Evolutionary conservation across 1,140 invertebrate genomes (phyloP), one percentile per base, ranked within the genome.

Genomic region (Drosophila pectinifera): DNA sequence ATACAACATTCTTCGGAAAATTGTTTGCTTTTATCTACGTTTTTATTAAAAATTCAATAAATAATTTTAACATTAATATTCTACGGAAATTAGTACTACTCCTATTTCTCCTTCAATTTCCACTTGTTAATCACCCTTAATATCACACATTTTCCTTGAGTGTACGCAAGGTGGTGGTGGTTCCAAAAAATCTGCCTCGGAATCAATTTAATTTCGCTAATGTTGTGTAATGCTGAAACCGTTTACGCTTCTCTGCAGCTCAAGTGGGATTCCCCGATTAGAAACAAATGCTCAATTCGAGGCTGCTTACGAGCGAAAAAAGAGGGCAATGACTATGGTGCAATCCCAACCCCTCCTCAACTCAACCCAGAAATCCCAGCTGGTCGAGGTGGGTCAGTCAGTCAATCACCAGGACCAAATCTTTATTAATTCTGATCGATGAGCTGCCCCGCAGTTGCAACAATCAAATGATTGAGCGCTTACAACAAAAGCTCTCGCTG

Each of bases 381-480:
- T 72, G 68, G 64, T 20, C 68, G 68, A 72, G 68, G 68, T 72
- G 68, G 68, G 68, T 72, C 68, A 70, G 65, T 70, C 68, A 72
- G 68, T 72, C 68, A 72, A 72, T 72, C 68, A 86, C 75, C 78
- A 69, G 86, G 78, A 84, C 75, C 89, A 91, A 90, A 90, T 91
- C 90, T 91, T 91, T 91, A 91, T 91, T 91, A 91, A 91, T 91
- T 84, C 90, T 91, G 90, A 91, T 91, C 90, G 90, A 91, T 91
- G 90, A 86, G 72, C 90, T 83, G 74, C 81, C 80, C 62, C 70
- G 41, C 41, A 55, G 76, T 80, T 84, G 84, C 84, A 80, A 78
- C 77, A 84, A 89, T 84, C 85, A 84, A 89, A 89, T 89, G 84
- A 89, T 89, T 83, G 84, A 89, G 73, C 80, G 88, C 80, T 80